A percentile compares a stretch with the other conserved stretches of the same genome.
These are phyloP conservation scores for Synchiropus splendidus DNA, from an alignment of 2,113 vertebrate species.

Conservation along the genomic window DNA sequence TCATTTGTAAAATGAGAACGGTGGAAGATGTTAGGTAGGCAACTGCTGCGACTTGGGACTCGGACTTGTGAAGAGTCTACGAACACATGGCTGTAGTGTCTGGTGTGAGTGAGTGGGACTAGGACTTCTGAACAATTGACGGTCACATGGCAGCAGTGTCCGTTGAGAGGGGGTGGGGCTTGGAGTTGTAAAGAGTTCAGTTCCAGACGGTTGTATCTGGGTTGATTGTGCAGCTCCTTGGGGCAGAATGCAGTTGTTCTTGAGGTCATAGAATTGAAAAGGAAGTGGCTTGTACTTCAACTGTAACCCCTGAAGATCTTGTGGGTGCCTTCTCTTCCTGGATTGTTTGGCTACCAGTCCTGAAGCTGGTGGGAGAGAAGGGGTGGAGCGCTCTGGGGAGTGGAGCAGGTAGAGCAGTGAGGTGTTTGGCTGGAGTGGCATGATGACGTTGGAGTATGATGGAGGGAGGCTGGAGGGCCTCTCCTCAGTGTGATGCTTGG, in stretches of 20 bases:
- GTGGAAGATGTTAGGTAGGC: no score
- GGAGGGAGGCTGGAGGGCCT: constrained; percentile 4
- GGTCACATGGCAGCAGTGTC: constrained; percentile 26
- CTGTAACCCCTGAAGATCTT: constrained; percentile 51
- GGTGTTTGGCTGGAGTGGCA: constrained; percentile 74
- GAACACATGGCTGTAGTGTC: no score
- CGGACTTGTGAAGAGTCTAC: no score
- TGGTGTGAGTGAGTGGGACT: constrained; percentile 38
- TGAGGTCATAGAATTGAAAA: constrained; percentile 71
- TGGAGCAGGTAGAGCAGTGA: constrained; percentile 75
- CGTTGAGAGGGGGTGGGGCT: constrained; percentile 29
- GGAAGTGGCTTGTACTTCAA: constrained; percentile 76
- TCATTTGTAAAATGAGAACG: no score
- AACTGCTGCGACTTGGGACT: no score
- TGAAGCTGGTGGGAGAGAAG: constrained; percentile 17
- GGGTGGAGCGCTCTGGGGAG: constrained; percentile 59
- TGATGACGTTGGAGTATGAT: constrained; percentile 69
- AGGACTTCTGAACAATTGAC: constrained; percentile 72
- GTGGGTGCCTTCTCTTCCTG: constrained; percentile 49
- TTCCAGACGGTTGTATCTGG: constrained; percentile 52
- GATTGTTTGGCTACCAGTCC: constrained; percentile 40
- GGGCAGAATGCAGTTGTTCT: constrained; percentile 63
- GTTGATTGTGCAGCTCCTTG: constrained; percentile 37
- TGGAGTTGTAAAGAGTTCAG: neutral
- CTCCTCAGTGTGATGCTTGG: constrained; percentile 38